Conservation (phyloP, 2,888 invertebrate genomes). For the Leptopilina syphax region DNA sequence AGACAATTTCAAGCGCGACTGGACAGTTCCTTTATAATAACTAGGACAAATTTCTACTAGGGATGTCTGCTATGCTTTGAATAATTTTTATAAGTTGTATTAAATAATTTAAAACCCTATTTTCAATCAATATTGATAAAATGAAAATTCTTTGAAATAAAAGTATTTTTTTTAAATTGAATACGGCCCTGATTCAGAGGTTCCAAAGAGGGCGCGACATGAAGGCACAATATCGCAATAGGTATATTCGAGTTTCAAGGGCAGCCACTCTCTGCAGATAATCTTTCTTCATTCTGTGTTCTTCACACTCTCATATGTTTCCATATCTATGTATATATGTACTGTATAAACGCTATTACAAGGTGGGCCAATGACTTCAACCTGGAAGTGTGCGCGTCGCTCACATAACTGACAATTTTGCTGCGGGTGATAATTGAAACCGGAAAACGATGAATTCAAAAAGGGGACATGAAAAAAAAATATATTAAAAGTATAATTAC, state of each 20-base stretch:
- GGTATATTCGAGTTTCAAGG: constrained; percentile 45
- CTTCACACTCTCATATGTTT: constrained; percentile 1
- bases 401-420: constrained; percentile 29
- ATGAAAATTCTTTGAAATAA: no score
- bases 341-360: no score
- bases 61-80: no score
- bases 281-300: constrained; percentile 30
- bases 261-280: constrained; percentile 44
- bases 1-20: no score
- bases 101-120: background rate
- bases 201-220: constrained; percentile 42
- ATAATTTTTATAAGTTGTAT: no score
- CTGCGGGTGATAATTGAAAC: constrained; percentile 32
- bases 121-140: no score
- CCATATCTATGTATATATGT: background rate
- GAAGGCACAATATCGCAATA: constrained; percentile 43
- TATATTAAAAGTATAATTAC: background rate
- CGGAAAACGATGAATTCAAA: constrained; percentile 13
- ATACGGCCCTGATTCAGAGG: constrained; percentile 13
- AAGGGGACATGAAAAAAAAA: background rate
- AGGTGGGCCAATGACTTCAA: constrained; percentile 30
- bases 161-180: background rate
- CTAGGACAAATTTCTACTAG: no score
- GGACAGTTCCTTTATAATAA: no score
- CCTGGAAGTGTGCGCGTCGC: background rate